Evolutionary conservation across 1,140 invertebrate genomes (phyloP), one percentile per base, ranked within the genome.

Genomic region (Lysiphlebus fabarum): DNA sequence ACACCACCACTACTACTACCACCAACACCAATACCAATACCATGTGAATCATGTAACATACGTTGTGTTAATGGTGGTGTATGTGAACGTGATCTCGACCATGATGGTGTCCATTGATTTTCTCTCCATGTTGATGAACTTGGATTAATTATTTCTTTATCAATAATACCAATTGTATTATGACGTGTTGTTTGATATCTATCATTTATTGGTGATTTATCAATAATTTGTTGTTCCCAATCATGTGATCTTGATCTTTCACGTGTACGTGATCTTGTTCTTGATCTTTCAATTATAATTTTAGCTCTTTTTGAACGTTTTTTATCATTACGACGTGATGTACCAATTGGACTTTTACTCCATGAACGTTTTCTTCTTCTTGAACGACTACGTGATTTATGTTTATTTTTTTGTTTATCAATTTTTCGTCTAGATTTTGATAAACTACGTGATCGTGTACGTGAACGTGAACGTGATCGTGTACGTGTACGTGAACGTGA

Each of bases 11-110:
- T 4, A 26, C 17, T 4, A 26, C 3, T 17, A 17, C 4, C 17
- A 1, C 4, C 17, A 26, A 2, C 17, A 26, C 17, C 17, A 26
- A 26, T 26, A n/a, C n/a, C n/a, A 26, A 26, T 26, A 26, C 17
- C 17, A 26, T 26, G 17, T 26, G 17, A 26, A 26, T 26, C 17
- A 26, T 26, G 17, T 4, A 26, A 26, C 17, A 26, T 26, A 26
- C 17, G 17, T 26, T 26, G 17, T 26, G 17, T 26, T 26, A 26
- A 26, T 26, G 11, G 72, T 62, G 45, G 73, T 3, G 77, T 75
- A 7, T 75, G 75, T 0, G 82, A 82, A n/a, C 75, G 65, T 6
- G 81, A 83, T 44, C 79, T 72, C 0, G 81, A 82, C 69, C 77
- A 75, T 4, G 81, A 82, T 0, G 77, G 74, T 1, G 81, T 78